Evolutionary conservation across 1,140 invertebrate species (phyloP).

Genomic region (Zaprionus vittiger): DNA sequence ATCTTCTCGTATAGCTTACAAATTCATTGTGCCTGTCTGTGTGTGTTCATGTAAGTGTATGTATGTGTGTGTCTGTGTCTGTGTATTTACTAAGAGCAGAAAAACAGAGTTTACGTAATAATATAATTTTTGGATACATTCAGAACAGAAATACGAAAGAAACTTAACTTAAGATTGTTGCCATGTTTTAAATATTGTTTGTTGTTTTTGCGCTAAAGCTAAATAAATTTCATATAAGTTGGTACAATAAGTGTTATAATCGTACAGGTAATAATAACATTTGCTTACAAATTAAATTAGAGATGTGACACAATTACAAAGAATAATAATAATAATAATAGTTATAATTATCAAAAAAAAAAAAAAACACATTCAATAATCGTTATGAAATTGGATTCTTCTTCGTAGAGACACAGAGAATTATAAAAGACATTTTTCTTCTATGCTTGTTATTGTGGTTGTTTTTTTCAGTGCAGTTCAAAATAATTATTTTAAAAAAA

Average conservation of each 20-base stretch:
- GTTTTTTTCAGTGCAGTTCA: constrained; percentile 57
- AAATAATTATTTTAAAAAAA: constrained; percentile 41
- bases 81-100: constrained; percentile 36
- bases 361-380: constrained; percentile 36
- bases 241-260: constrained; percentile 63
- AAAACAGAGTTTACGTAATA: constrained; percentile 45
- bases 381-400: constrained; percentile 37
- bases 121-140: constrained; percentile 37
- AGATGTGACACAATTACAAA: constrained; percentile 51
- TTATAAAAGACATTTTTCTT: constrained; percentile 42
- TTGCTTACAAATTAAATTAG: constrained; percentile 70
- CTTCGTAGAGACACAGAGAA: constrained; percentile 70
- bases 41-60: constrained; percentile 59
- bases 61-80: constrained; percentile 37
- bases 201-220: constrained; percentile 74
- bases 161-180: constrained; percentile 66
- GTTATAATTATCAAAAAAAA: constrained; percentile 30
- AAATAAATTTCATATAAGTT: constrained; percentile 81
- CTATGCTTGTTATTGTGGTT: constrained; percentile 30
- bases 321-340: constrained; percentile 38
- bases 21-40: constrained; percentile 80
- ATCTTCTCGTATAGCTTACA: constrained; percentile 69
- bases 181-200: constrained; percentile 68
- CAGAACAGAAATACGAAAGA: constrained; percentile 52
- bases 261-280: constrained; percentile 73